Base-by-base conservation (phyloP, 2,797 vertebrate species). In the Lagodon rhomboides region DNA sequence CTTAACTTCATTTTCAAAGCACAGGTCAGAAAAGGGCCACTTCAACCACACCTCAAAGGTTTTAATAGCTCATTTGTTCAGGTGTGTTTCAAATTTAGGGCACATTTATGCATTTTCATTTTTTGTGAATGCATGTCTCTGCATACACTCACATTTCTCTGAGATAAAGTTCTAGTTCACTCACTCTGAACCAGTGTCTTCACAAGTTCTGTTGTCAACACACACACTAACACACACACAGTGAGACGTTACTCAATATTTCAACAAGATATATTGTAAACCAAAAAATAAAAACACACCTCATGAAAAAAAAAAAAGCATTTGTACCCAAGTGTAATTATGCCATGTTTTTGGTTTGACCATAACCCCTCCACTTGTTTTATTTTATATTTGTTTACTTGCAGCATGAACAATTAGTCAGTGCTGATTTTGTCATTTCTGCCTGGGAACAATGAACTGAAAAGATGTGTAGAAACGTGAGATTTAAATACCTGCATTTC, bases 181-280 rank as follows among this genome's bases (percentile, higher is more conserved):
- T 74, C 74, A 84, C 71, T 89, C 79, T 79, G 79, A 92, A 90
- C 73, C 73, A 86, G 87, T 78, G 85, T 77, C 79, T 84, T 83
- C 84, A 89, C 83, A 73, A 84, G 77, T 85, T 89, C 89, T 80
- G 80, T 27, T 69, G 72, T 74, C 49, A 55, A 73, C 82, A 73
- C 65, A 68, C 54, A 68, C 53, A 50, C 76, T n/a, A n/a, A 81
- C 61, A 54, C 72, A 80, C 60, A 77, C 66, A 86, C 55, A 73
- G 75, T 85, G 84, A 90, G 82, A 88, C 85, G 56, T 77, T 56
- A 84, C 84, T 90, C 82, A 83, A 85, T 85, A 88, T 83, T 87
- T 90, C 30, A 91, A 92, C 75, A 84, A 82, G 78, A 85, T 91
- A 91, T 85, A 91, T 71, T 77, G 68, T 85, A 86, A 92, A 93